Percentiles rank a stretch among this genome's conserved stretches.
Evolutionary conservation across 2,888 invertebrate genomes (phyloP).

Genomic region (Hypercompe scribonia): DNA sequence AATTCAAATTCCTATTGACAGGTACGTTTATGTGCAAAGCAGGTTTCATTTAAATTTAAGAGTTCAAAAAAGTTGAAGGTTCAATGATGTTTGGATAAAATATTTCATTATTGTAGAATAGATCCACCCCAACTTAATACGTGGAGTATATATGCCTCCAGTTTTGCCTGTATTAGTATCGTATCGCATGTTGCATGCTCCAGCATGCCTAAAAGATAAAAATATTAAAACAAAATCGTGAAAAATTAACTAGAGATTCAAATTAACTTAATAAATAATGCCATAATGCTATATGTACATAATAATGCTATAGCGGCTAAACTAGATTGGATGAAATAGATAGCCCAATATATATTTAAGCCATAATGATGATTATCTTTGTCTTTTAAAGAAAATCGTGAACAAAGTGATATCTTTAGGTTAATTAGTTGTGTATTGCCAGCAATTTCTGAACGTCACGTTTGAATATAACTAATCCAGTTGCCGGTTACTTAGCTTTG

Average conservation of each 20-base stretch:
- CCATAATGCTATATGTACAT: too few species aligned
- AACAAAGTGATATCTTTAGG: not conserved
- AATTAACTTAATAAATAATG: too few species aligned
- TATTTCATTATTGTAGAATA: not conserved
- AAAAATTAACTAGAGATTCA: too few species aligned
- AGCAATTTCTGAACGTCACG: not conserved
- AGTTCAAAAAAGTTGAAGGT: not conserved
- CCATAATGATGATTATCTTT: not conserved
- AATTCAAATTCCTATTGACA: conserved; percentile 74
- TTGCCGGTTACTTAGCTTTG: not conserved
- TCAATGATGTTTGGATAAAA: not conserved
- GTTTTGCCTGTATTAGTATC: not conserved
- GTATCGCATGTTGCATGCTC: not conserved
- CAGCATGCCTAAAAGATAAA: not conserved
- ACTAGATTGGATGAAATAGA: not conserved
- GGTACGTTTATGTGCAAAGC: conserved; percentile 68
- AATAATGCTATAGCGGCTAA: not conserved
- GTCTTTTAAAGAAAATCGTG: not conserved
- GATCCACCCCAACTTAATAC: not conserved
- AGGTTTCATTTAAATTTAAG: conserved; percentile 61
- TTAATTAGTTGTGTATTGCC: not conserved
- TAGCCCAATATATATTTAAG: too few species aligned
- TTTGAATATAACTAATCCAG: not conserved
- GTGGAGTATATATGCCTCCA: not conserved
- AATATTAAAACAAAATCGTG: too few species aligned